Evolutionary conservation across 2,797 vertebrate species (phyloP).

Genomic region (Ceryle rudis): DNA sequence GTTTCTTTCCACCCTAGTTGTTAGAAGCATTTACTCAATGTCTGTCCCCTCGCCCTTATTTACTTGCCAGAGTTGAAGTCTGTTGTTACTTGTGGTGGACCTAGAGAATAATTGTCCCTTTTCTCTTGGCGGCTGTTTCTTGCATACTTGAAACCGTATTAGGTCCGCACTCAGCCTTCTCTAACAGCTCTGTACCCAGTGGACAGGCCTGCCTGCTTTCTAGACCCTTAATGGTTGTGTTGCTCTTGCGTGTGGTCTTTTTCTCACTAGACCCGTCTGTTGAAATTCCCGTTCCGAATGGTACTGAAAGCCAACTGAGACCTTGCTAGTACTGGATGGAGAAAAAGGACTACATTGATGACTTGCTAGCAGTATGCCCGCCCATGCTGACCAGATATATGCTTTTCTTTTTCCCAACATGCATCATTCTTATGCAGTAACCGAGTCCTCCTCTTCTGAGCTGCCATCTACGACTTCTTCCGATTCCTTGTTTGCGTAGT

Average conservation of each 20-base stretch:
- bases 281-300: background rate
- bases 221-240: background rate
- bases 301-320: background rate
- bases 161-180: background rate
- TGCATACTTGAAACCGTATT: background rate
- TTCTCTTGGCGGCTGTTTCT: background rate
- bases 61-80: background rate
- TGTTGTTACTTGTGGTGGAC: background rate
- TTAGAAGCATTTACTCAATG: background rate
- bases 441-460: background rate
- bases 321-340: background rate
- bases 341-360: background rate
- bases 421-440: background rate
- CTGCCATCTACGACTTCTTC: background rate
- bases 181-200: background rate
- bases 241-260: background rate
- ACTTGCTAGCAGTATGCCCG: background rate
- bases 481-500: background rate
- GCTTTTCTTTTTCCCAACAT: background rate
- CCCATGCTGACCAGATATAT: background rate
- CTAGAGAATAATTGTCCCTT: background rate
- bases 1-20: background rate
- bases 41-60: background rate
- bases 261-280: background rate
- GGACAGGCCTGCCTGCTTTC: background rate